Base-by-base conservation (phyloP, 1,140 invertebrate genomes). In the Platyura marginata region DNA sequence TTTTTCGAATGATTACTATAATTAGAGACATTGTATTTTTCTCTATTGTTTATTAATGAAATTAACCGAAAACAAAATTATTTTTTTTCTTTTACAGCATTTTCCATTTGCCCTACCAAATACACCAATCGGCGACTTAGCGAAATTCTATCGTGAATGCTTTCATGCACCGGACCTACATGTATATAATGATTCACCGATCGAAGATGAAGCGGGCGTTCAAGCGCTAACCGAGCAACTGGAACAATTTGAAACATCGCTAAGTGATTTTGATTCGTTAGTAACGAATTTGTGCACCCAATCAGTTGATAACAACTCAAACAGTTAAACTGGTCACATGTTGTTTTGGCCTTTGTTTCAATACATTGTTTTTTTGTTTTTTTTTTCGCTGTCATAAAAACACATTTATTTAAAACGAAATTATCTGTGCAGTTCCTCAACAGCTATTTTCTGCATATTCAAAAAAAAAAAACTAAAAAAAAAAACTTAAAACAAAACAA, bases 121-220 rank as follows among this genome's bases (percentile, higher is more conserved):
- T 35, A 67, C 62, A 21, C 58, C 61, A 34, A 55, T 61, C 5
- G 59, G 68, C 43, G 82, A 86, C 57, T 64, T 88, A 42, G 77
- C 78, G 29, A 68, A 72, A 42, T 86, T 87, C 62, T 85, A 81
- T 61, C 64, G 75, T 4, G 79, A 85, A 51, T 86, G 81, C 61
- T 79, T 83, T 59, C 71, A 69, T 51, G 81, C 82, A 5, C 81
- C 81, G 1, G 72, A 73, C 23, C 60, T 85, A 21, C 68, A 74
- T 29, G 69, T 72, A 11, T 79, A 75, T 49, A 46, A 44, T 1
- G 44, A 48, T 15, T n/a, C 33, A 20, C 16, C 40, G n/a, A 40
- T 47, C 3, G 3, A 42, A 16, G 48, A 49, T 29, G 54, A 54
- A 22, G 74, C 78, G 40, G 72, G 77, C 55, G 38, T 18, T 15